These are phyloP conservation scores for Micropterix aruncella DNA, from an alignment of 2,888 invertebrate species.

Conservation along the genomic window DNA sequence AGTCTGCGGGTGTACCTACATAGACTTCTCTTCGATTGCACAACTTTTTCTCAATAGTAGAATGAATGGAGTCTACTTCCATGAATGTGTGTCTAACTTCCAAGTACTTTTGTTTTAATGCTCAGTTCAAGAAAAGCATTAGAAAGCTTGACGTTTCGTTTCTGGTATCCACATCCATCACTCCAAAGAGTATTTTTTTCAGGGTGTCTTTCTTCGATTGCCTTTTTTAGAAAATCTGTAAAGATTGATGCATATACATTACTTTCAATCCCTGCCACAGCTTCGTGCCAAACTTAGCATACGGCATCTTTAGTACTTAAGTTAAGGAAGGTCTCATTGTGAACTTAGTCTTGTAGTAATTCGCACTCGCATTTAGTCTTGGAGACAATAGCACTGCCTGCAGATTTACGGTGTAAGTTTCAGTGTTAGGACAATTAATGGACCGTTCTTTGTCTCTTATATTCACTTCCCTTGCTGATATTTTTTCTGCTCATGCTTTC, in stretches of 20 bases:
- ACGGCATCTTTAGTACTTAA: slow-evolving; percentile 11
- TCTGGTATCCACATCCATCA: slow-evolving; percentile 12
- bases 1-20: slow-evolving; percentile 12
- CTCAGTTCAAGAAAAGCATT: slow-evolving; percentile 11
- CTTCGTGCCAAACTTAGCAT: slow-evolving; percentile 14
- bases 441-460: slow-evolving; percentile 10
- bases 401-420: too few species aligned
- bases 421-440: slow-evolving; percentile 10
- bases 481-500: slow-evolving; percentile 8
- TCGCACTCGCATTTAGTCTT: slow-evolving; percentile 10
- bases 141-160: slow-evolving; percentile 10
- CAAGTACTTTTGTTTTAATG: slow-evolving; percentile 11
- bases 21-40: slow-evolving; percentile 10
- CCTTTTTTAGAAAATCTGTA: slow-evolving; percentile 9
- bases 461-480: slow-evolving; percentile 7
- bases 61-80: slow-evolving; percentile 13
- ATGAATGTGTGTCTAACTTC: slow-evolving; percentile 14
- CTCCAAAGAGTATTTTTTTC: slow-evolving; percentile 7
- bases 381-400: slow-evolving; percentile 14
- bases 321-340: slow-evolving; percentile 11
- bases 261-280: slow-evolving; percentile 12
- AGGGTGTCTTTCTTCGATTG: slow-evolving; percentile 7
- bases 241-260: slow-evolving; percentile 12
- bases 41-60: slow-evolving; percentile 9
- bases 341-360: slow-evolving; percentile 15